Evolutionary conservation across 2,113 vertebrate species (phyloP).

Genomic region (Haplotaxodon microlepis): DNA sequence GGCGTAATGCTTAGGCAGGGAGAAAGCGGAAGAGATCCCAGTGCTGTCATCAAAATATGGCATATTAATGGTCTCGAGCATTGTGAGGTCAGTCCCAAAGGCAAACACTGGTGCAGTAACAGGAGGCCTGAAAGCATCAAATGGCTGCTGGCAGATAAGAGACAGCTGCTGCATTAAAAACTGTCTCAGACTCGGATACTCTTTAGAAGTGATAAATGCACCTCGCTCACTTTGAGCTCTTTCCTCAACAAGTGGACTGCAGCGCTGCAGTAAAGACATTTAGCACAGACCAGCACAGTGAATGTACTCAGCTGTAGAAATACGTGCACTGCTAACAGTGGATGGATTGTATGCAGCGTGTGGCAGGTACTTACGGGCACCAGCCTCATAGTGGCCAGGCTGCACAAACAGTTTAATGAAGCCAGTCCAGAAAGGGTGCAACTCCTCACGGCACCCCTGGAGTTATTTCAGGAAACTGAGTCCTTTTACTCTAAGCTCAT

Average conservation of each 20-base stretch:
- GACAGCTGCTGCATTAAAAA: constrained; percentile 2
- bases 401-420: constrained; percentile 29
- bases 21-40: constrained; percentile 45
- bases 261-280: not conserved
- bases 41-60: constrained; percentile 38
- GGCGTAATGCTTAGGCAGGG: constrained; percentile 22
- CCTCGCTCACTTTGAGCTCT: not conserved
- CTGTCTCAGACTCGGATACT: not conserved
- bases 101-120: constrained; percentile 26
- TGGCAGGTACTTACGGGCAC: constrained; percentile 17
- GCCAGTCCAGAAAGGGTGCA: not conserved
- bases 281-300: not conserved
- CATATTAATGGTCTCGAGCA: constrained; percentile 17
- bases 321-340: not conserved
- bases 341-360: constrained; percentile 15
- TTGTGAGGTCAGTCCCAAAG: constrained; percentile 1
- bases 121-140: constrained; percentile 10
- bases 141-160: not conserved
- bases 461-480: not conserved
- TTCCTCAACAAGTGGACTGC: not conserved
- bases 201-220: not conserved
- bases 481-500: not conserved
- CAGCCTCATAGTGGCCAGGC: constrained; percentile 1
- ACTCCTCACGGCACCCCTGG: not conserved
- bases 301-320: constrained; percentile 8